These are phyloP conservation scores for Platysternon megacephalum DNA, from an alignment of 2,113 vertebrate genomes.

Conservation along the genomic window DNA sequence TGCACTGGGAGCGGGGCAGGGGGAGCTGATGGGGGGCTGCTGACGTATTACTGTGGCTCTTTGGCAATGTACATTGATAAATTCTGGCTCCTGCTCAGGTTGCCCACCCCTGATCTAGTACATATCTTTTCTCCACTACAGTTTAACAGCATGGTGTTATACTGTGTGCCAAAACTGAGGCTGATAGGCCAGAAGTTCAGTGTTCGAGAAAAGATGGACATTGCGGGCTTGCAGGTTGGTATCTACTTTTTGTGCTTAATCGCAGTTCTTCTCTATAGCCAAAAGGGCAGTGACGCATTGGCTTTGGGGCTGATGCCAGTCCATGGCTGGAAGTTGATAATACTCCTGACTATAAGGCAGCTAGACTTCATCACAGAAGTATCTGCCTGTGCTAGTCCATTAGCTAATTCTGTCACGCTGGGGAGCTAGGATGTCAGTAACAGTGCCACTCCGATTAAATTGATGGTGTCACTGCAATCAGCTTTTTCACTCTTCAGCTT, in stretches of 20 bases:
- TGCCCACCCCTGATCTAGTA: neutral
- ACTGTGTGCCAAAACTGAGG: conserved; percentile 95
- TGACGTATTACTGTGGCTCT: no score
- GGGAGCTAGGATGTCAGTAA: neutral
- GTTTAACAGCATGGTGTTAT: conserved; percentile 98
- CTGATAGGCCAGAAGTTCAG: conserved; percentile 99
- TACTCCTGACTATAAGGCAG: neutral
- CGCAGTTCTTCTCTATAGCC: neutral
- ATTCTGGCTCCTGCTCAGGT: no score
- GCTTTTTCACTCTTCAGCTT: neutral
- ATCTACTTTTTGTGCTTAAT: neutral
- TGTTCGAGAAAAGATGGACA: conserved; percentile 95
- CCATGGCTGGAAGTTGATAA: neutral
- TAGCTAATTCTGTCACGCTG: neutral
- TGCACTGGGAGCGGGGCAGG: no score
- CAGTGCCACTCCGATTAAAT: neutral
- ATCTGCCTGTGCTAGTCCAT: neutral
- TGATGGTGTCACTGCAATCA: neutral
- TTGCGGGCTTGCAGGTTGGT: conserved; percentile 93
- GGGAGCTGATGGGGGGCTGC: no score
- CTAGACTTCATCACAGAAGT: neutral
- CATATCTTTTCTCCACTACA: conserved; percentile 59
- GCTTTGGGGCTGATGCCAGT: neutral
- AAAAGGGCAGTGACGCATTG: neutral
- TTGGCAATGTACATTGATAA: no score